phyloP scores from a whole-genome alignment of 1,140 invertebrate genomes.

The Trichonephila clavata region DNA sequence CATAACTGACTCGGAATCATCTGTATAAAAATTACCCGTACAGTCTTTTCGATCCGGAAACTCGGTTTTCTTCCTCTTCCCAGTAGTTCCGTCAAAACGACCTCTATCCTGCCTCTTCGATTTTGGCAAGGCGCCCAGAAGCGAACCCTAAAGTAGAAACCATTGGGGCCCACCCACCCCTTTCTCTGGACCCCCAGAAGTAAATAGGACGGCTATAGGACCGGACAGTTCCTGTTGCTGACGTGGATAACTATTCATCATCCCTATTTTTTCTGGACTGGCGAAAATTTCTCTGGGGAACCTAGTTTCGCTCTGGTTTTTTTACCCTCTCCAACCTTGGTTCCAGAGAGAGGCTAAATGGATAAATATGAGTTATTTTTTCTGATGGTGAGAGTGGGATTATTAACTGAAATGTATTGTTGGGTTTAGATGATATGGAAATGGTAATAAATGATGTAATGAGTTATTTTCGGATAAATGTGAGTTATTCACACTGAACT shows the following conservation, averaged over 20 bases:
- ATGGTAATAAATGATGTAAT: no score
- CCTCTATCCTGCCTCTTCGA: conserved; percentile 42
- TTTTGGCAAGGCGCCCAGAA: conserved; percentile 65
- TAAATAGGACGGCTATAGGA: not conserved
- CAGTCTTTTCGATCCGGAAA: conserved; percentile 47
- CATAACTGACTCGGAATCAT: no score
- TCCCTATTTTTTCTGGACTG: not conserved
- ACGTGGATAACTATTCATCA: conserved; percentile 29
- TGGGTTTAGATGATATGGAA: not conserved
- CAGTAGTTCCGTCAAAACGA: conserved; percentile 30
- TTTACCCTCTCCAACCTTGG: not conserved
- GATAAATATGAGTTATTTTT: not conserved
- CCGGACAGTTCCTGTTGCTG: conserved; percentile 49
- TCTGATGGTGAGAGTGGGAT: not conserved
- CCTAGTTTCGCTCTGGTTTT: not conserved
- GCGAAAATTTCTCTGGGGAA: not conserved
- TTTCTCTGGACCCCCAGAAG: not conserved
- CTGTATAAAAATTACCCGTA: conserved; percentile 46
- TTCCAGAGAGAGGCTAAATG: not conserved
- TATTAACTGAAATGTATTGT: not conserved
- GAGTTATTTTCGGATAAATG: no score
- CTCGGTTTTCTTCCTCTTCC: not conserved
- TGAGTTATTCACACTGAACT: no score
- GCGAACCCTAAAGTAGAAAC: not conserved
- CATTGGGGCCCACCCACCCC: not conserved